These are phyloP conservation scores for Sebastiscus tertius DNA, from an alignment of 2,797 vertebrate species.

Conservation along the genomic window DNA sequence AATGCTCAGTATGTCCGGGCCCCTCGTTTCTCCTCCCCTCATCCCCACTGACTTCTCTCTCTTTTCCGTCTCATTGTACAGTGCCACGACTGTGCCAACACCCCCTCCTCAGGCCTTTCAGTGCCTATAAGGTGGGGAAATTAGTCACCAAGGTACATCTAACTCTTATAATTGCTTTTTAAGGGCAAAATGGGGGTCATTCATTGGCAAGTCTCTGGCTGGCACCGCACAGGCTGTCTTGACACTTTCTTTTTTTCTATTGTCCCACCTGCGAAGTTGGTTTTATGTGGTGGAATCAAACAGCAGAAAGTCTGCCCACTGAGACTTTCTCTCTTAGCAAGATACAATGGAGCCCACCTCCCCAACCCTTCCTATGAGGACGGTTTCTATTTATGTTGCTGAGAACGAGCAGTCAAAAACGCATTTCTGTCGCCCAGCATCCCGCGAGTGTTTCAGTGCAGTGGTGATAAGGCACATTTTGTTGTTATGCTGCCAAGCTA, in stretches of 20 bases:
- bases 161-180: slow-evolving; percentile 55
- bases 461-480: slow-evolving; percentile 30
- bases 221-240: not conserved
- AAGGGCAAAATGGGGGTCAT: slow-evolving; percentile 41
- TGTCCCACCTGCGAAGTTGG: slow-evolving; percentile 18
- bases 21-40: slow-evolving; percentile 12
- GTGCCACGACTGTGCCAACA: slow-evolving; percentile 6
- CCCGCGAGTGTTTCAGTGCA: slow-evolving; percentile 30
- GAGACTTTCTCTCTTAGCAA: slow-evolving; percentile 28
- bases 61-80: slow-evolving; percentile 26
- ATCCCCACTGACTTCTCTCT: slow-evolving; percentile 28
- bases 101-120: not conserved
- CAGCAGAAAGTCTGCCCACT: not conserved
- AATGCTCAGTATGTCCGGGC: slow-evolving; percentile 60
- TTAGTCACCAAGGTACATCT: slow-evolving; percentile 50
- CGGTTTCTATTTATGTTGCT: slow-evolving; percentile 47
- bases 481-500: slow-evolving; percentile 9
- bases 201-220: slow-evolving; percentile 24
- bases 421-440: slow-evolving; percentile 4
- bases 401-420: slow-evolving; percentile 36
- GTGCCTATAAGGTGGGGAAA: slow-evolving; percentile 25
- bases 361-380: not conserved
- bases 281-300: slow-evolving; percentile 37
- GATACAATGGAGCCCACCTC: slow-evolving; percentile 41
- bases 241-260: slow-evolving; percentile 20